phyloP scores from a whole-genome alignment of 2,888 invertebrate genomes.

The Perizoma affinitatum region DNA sequence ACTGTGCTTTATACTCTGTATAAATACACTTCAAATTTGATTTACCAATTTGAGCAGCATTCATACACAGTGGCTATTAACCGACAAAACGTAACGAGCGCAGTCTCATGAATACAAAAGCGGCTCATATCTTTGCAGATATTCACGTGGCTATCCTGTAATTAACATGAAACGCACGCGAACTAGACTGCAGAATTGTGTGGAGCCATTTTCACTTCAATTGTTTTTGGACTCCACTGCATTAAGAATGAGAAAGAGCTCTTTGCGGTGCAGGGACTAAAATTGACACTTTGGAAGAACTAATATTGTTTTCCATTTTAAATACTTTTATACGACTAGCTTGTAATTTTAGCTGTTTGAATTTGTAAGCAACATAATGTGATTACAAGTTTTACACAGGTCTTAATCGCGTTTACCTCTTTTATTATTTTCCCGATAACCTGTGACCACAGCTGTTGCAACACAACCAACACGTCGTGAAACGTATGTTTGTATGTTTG shows the following conservation, averaged over 20 bases:
- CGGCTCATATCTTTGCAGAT: slow-evolving; percentile 23
- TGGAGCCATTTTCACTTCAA: slow-evolving; percentile 29
- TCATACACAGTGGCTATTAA: slow-evolving; percentile 28
- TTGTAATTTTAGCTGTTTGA: background rate
- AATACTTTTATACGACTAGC: background rate
- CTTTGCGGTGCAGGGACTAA: slow-evolving; percentile 19
- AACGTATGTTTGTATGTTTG: too few relatives aligned
- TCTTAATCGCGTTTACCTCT: too few relatives aligned
- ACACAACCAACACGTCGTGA: too few relatives aligned
- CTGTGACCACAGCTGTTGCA: too few relatives aligned
- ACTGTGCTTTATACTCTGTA: too few relatives aligned
- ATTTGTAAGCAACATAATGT: too few relatives aligned
- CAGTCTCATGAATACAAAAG: slow-evolving; percentile 34
- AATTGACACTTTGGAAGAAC: slow-evolving; percentile 5
- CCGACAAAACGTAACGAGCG: slow-evolving; percentile 36
- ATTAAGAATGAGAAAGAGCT: slow-evolving; percentile 1
- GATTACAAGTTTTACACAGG: too few relatives aligned
- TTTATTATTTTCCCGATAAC: too few relatives aligned
- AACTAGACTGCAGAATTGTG: slow-evolving; percentile 20
- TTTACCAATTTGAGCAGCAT: slow-evolving; percentile 7
- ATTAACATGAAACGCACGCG: slow-evolving; percentile 30
- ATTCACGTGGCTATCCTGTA: slow-evolving; percentile 21
- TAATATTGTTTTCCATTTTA: background rate
- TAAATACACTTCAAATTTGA: background rate
- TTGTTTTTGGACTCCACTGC: slow-evolving; percentile 28